These are phyloP conservation scores for Trichosurus vulpecula DNA, from an alignment of 2,797 vertebrate genomes.

Conservation along the genomic window DNA sequence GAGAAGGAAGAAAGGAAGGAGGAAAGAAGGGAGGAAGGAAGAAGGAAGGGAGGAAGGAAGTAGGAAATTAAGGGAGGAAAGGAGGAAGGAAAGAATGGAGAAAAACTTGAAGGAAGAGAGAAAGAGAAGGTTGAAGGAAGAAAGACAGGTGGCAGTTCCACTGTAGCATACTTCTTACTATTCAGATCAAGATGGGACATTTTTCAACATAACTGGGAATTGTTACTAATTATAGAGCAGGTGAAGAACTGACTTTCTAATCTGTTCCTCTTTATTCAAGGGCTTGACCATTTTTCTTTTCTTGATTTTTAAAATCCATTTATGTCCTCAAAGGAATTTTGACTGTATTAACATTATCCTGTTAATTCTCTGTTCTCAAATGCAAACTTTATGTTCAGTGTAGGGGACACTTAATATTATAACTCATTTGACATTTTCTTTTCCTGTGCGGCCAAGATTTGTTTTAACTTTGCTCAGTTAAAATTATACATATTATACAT, in stretches of 20 bases:
- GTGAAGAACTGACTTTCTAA: not conserved
- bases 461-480: not conserved
- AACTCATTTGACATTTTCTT: not conserved
- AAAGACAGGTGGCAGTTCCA: not conserved
- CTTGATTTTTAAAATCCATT: not conserved
- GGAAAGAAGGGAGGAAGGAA: not conserved
- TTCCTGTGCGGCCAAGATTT: constrained; percentile 52
- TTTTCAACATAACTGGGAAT: not conserved
- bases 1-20: not conserved
- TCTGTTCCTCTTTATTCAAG: not conserved
- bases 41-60: too few species aligned
- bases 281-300: not conserved
- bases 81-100: not conserved
- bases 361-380: constrained; percentile 48
- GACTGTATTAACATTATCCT: constrained; percentile 7
- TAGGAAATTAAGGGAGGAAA: not conserved
- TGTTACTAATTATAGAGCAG: not conserved
- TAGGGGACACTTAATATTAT: constrained; percentile 27
- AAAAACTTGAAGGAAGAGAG: not conserved
- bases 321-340: not conserved
- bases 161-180: not conserved
- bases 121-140: not conserved
- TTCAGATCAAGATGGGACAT: not conserved
- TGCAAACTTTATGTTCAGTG: constrained; percentile 68
- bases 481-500: not conserved